These are phyloP conservation scores for Leptopilina clavipes DNA, from an alignment of 1,140 invertebrate species.

Conservation along the genomic window DNA sequence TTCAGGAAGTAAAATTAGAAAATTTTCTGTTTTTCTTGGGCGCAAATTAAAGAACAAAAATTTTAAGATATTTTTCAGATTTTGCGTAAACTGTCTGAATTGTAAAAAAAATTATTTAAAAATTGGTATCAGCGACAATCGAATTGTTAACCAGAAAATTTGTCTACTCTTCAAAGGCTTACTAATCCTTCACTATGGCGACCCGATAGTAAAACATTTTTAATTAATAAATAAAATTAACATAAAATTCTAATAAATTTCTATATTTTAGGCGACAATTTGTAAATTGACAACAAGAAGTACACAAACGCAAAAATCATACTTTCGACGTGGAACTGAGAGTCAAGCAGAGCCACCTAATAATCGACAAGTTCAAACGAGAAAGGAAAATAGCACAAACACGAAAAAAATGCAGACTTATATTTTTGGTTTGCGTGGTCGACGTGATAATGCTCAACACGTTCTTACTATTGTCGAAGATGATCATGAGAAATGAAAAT, in stretches of 20 bases:
- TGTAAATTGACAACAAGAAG: slow-evolving; percentile 77
- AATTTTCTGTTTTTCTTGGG: too few relatives aligned
- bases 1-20: too few relatives aligned
- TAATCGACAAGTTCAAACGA: slow-evolving; percentile 76
- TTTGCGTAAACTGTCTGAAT: too few relatives aligned
- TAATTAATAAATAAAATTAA: slow-evolving; percentile 1
- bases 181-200: too few relatives aligned
- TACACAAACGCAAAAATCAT: slow-evolving; percentile 78
- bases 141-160: too few relatives aligned
- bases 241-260: slow-evolving; percentile 26
- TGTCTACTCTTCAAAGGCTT: too few relatives aligned
- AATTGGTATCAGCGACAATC: too few relatives aligned
- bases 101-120: too few relatives aligned
- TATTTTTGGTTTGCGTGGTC: slow-evolving; percentile 77
- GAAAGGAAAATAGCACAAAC: slow-evolving; percentile 74
- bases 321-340: slow-evolving; percentile 73
- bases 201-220: too few relatives aligned
- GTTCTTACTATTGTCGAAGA: slow-evolving; percentile 55
- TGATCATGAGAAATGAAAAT: slow-evolving; percentile 43
- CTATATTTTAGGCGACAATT: slow-evolving; percentile 74
- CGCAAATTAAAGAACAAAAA: too few relatives aligned
- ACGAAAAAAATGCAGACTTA: slow-evolving; percentile 72
- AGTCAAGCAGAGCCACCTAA: slow-evolving; percentile 75
- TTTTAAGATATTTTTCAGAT: too few relatives aligned
- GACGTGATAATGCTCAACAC: slow-evolving; percentile 55